Evolutionary conservation across 2,888 invertebrate genomes (phyloP).

Genomic region (Ormia ochracea): DNA sequence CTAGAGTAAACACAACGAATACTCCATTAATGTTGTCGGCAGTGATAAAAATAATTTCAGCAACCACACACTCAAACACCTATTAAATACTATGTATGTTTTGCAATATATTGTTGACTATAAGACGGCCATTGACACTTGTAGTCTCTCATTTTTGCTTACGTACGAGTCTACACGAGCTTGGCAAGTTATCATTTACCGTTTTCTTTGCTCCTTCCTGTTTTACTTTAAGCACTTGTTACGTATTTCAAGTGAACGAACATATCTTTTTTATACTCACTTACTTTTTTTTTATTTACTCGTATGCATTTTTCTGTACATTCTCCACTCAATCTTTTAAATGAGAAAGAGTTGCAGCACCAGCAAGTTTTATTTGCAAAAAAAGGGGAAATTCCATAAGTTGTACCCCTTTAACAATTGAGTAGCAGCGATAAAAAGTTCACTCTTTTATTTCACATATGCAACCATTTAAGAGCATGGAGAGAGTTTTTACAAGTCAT

Average conservation of each 20-base stretch:
- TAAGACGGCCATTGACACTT: slow-evolving; percentile 64
- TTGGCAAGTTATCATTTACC: too few relatives aligned
- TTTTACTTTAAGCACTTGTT: slow-evolving; percentile 41
- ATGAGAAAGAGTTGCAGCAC: slow-evolving; percentile 45
- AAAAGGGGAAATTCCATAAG: slow-evolving; percentile 40
- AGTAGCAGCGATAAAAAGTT: not conserved
- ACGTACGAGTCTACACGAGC: too few relatives aligned
- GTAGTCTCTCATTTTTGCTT: slow-evolving; percentile 19
- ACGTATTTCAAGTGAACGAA: not conserved
- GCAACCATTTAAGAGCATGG: slow-evolving; percentile 39
- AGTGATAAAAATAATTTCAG: slow-evolving; percentile 10
- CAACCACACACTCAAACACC: slow-evolving; percentile 27
- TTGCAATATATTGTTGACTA: too few relatives aligned
- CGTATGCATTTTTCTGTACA: not conserved
- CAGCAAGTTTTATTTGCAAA: slow-evolving; percentile 57
- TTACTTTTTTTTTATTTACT: slow-evolving; percentile 17
- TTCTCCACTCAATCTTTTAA: not conserved
- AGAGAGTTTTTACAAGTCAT: slow-evolving; percentile 4
- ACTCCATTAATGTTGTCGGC: slow-evolving; percentile 1
- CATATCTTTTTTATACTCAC: not conserved
- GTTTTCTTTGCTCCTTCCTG: not conserved
- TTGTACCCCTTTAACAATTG: slow-evolving; percentile 28
- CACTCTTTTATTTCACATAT: slow-evolving; percentile 13
- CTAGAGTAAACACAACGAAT: slow-evolving; percentile 15
- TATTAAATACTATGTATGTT: not conserved